Conservation (phyloP, 1,140 invertebrate genomes). For the Penaeus indicus region DNA sequence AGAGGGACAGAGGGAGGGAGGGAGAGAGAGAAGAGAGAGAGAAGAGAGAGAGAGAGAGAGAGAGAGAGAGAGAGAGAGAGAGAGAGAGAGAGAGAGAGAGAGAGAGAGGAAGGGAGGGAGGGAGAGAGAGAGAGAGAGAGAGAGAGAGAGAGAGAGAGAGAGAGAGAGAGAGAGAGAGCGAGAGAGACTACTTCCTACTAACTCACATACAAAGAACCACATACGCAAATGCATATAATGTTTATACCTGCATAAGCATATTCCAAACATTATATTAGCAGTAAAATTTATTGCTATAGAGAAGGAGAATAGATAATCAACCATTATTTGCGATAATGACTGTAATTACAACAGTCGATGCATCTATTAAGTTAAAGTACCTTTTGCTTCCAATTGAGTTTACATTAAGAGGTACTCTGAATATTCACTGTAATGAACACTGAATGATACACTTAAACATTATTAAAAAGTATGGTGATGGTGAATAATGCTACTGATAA, state of each 20-base stretch:
- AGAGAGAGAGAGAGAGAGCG: neutral
- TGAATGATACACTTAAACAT: too few relatives aligned
- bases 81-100: neutral
- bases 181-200: neutral
- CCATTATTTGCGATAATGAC: too few relatives aligned
- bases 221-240: neutral
- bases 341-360: too few relatives aligned
- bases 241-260: neutral
- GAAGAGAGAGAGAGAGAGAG: slow-evolving; percentile 1
- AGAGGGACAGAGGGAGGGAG: neutral
- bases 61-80: neutral
- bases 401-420: too few relatives aligned
- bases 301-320: too few relatives aligned
- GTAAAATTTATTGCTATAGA: too few relatives aligned
- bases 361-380: too few relatives aligned
- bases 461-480: too few relatives aligned
- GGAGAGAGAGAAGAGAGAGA: too few relatives aligned
- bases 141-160: neutral
- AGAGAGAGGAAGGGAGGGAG: neutral
- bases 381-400: too few relatives aligned
- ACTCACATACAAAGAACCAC: neutral
- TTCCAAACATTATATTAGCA: neutral
- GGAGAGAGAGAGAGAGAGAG: neutral
- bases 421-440: too few relatives aligned
- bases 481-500: too few relatives aligned